phyloP scores from a whole-genome alignment of 92 coral and sea anemone genomes.

The Scolanthus callimorphus region DNA sequence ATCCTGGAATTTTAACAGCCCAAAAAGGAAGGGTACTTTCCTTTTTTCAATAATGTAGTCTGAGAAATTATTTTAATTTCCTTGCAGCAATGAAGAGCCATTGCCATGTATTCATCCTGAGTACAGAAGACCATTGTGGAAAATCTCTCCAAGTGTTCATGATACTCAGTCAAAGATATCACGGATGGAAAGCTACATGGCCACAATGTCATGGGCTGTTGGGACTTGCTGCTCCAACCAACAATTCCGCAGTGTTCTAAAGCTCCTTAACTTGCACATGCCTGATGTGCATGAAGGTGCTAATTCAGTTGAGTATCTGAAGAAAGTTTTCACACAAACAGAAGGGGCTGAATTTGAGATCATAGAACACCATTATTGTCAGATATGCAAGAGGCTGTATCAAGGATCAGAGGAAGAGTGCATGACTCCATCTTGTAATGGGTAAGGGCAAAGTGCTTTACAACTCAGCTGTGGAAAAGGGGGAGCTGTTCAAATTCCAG shows the following conservation, averaged over 20 bases:
- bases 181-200: background rate
- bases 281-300: background rate
- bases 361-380: background rate
- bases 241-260: background rate
- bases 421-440: background rate
- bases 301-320: background rate
- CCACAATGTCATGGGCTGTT: background rate
- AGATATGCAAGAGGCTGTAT: background rate
- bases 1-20: too few species aligned
- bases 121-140: background rate
- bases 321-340: background rate
- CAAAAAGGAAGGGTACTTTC: too few species aligned
- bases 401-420: background rate
- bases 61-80: too few species aligned
- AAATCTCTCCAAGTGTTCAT: background rate
- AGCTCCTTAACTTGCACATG: background rate
- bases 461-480: too few species aligned
- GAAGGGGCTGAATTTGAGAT: background rate
- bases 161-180: background rate
- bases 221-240: background rate
- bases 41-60: too few species aligned
- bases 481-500: too few species aligned
- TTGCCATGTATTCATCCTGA: too few species aligned
- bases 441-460: too few species aligned
- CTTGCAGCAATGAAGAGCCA: too few species aligned